phyloP scores from a whole-genome alignment of 2,797 vertebrate species.

The Syncerus caffer region DNA sequence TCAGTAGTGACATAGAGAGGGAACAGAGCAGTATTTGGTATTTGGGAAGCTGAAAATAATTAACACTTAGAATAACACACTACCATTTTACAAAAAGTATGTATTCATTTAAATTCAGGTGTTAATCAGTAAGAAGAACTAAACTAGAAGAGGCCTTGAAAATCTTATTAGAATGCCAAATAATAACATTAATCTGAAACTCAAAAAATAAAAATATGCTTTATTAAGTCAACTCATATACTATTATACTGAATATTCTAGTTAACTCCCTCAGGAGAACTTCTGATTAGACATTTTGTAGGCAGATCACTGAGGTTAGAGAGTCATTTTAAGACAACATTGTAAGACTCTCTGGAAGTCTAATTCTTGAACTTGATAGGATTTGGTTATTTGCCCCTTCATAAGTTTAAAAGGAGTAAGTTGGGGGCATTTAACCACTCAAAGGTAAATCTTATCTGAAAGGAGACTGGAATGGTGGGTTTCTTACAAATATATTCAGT shows the following conservation, averaged over 20 bases:
- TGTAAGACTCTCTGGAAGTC: neutral
- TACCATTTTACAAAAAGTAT: constrained; percentile 36
- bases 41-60: constrained; percentile 61
- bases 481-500: neutral
- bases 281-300: neutral
- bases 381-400: neutral
- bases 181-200: constrained; percentile 19
- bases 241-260: neutral
- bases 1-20: constrained; percentile 75
- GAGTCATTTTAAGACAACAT: neutral
- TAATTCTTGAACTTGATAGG: constrained; percentile 20
- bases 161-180: constrained; percentile 23
- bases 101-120: constrained; percentile 23
- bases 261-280: neutral
- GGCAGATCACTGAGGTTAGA: neutral
- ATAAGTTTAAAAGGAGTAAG: neutral
- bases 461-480: neutral
- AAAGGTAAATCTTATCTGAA: neutral
- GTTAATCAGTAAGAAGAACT: constrained; percentile 14
- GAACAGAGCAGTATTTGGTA: constrained; percentile 71
- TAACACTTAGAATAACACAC: constrained; percentile 27
- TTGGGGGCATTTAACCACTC: neutral
- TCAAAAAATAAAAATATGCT: constrained; percentile 39
- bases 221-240: constrained; percentile 38
- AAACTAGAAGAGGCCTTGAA: constrained; percentile 28